Percentiles rank a stretch among this genome's conserved stretches.
phyloP scores from a whole-genome alignment of 2,113 vertebrate genomes.

The Sinocyclocheilus rhinocerous region DNA sequence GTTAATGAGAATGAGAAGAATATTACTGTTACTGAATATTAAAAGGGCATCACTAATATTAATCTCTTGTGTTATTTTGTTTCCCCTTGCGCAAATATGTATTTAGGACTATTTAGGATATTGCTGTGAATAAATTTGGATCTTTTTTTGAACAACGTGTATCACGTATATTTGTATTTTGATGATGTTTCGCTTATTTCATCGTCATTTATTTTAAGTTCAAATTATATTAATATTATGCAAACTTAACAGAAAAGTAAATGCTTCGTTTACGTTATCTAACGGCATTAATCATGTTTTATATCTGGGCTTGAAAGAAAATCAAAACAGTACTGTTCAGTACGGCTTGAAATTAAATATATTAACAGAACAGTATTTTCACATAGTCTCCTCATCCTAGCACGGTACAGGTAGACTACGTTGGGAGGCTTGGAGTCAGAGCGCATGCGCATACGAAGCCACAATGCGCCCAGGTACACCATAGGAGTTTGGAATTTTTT shows the following conservation, averaged over 20 bases:
- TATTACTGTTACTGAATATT: not conserved
- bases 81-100: not conserved
- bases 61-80: not conserved
- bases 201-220: not conserved
- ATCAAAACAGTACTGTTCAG: not conserved
- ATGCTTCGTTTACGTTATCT: not conserved
- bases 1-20: not conserved
- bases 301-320: not conserved
- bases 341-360: not conserved
- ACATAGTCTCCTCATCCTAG: not conserved
- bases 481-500: constrained; percentile 42
- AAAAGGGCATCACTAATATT: constrained; percentile 2
- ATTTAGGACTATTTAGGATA: not conserved
- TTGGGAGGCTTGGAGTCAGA: not conserved
- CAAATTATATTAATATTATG: not conserved
- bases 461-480: constrained; percentile 43
- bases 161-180: not conserved
- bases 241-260: not conserved
- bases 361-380: not conserved
- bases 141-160: not conserved
- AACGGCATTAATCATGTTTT: not conserved
- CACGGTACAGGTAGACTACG: constrained; percentile 31
- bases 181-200: not conserved
- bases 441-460: constrained; percentile 33
- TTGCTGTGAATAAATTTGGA: not conserved